phyloP scores from a whole-genome alignment of 2,113 vertebrate genomes.

The Odontesthes bonariensis region DNA sequence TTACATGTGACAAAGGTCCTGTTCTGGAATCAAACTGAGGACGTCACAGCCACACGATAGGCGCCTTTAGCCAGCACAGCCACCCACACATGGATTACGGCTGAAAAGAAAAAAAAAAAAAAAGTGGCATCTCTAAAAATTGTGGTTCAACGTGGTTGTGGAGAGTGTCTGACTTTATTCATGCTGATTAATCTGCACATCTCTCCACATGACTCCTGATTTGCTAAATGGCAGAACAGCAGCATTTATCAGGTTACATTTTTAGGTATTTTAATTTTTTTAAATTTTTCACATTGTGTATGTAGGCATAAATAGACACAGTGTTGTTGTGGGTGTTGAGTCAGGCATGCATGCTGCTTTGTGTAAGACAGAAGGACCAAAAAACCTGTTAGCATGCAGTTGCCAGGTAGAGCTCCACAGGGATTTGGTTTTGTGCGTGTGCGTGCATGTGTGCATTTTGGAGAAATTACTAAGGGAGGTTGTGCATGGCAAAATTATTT shows the following conservation, averaged over 20 bases:
- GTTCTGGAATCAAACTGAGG: constrained; percentile 51
- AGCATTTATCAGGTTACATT: background rate
- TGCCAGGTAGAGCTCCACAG: constrained; percentile 65
- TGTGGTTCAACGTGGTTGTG: constrained; percentile 35
- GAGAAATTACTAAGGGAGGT: constrained; percentile 62
- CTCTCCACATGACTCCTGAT: constrained; percentile 6
- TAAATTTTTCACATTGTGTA: constrained; percentile 1
- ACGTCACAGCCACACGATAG: constrained; percentile 59
- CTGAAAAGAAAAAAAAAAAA: constrained; percentile 4
- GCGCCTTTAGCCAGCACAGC: constrained; percentile 54
- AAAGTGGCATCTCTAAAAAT: constrained; percentile 39
- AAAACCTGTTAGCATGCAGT: constrained; percentile 57
- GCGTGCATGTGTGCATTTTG: constrained; percentile 58
- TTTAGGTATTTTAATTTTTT: background rate
- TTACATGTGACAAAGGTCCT: constrained; percentile 52
- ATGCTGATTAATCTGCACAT: constrained; percentile 62
- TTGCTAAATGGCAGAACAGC: constrained; percentile 13
- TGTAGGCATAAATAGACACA: constrained; percentile 10
- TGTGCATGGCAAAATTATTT: constrained; percentile 67
- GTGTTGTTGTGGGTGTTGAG: constrained; percentile 1
- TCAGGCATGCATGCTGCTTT: constrained; percentile 34
- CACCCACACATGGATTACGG: constrained; percentile 68
- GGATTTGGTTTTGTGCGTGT: constrained; percentile 54
- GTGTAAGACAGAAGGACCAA: constrained; percentile 24
- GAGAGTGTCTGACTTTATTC: constrained; percentile 51